Base-by-base conservation (phyloP, 2,888 invertebrate species). In the Deroplatys truncata region DNA sequence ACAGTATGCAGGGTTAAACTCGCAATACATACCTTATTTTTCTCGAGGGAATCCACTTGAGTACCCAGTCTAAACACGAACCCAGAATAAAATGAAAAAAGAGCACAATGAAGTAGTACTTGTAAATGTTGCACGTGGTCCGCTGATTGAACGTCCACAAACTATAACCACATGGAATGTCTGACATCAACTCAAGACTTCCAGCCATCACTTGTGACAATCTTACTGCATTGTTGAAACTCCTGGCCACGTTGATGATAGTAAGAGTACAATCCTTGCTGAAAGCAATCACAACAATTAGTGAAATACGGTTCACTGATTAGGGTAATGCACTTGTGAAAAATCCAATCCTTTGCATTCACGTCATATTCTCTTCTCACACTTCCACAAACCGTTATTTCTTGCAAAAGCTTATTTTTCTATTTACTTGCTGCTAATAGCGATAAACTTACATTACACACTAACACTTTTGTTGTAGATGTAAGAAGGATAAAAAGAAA, bases 151-250 rank as follows among this genome's bases (percentile, higher is more conserved):
- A 0, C 7, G 20, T 16, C 56, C 56, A 72, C 5, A 72, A 20
- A 7, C 2, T 0, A 20, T 72, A 72, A 72, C 56, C 56, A 16
- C 16, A 20, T 4, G 56, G 56, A 72, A 72, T 1, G 1, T 16
- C 16, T 72, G 3, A 5, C 0, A 20, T 0, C 20, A 0, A 0
- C 20, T 72, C 20, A 2, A 9, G 0, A 25, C 20, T 9, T 1
- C 1, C 7, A 20, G 20, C 20, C 3, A 72, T 9, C 2, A 72
- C 4, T 0, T 72, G 1, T 72, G 16, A 20, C 4, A 5, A 0
- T 3, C 20, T 7, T 0, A 72, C 0, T 3, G 20, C 5, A 9
- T 16, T 20, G 2, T 16, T 20, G 2, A 9, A 5, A 20, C 25
- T 72, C 25, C 56, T 72, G 56, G 56, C 56, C 25, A 25, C 20